These are phyloP conservation scores for Columbina picui DNA, from an alignment of 2,113 vertebrate species.

Conservation along the genomic window DNA sequence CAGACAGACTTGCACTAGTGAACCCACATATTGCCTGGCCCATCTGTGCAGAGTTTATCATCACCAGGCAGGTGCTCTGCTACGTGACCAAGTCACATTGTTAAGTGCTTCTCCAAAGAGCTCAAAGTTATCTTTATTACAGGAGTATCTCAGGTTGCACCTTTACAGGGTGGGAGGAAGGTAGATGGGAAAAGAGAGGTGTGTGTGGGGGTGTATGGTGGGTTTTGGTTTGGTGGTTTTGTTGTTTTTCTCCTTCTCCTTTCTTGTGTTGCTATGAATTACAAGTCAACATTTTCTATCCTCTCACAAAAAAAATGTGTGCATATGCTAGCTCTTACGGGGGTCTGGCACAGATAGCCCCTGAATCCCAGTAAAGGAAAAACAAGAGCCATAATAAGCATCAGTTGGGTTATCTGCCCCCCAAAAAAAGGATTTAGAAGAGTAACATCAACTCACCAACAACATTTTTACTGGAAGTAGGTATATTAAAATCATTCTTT, in stretches of 20 bases:
- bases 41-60: not conserved
- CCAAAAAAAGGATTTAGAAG: not conserved
- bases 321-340: not conserved
- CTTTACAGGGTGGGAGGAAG: not conserved
- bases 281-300: not conserved
- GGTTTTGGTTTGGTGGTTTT: not conserved
- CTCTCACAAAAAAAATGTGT: not conserved
- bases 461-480: slow-evolving; percentile 97
- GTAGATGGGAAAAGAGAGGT: fast-evolving
- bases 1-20: not conserved
- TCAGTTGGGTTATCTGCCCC: not conserved
- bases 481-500: slow-evolving; percentile 96
- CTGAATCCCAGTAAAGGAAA: not conserved
- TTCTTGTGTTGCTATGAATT: not conserved
- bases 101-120: not conserved
- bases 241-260: not conserved
- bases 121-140: not conserved
- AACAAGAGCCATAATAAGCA: not conserved
- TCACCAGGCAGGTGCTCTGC: not conserved
- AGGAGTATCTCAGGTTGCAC: not conserved
- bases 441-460: slow-evolving; percentile 78
- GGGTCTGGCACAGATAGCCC: not conserved
- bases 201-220: too few relatives aligned
- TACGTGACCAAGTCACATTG: not conserved
- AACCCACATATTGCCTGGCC: not conserved